Evolutionary conservation across 1,140 invertebrate genomes (phyloP), one percentile per base, ranked within the genome.

Genomic region (Dreissena rostriformis): DNA sequence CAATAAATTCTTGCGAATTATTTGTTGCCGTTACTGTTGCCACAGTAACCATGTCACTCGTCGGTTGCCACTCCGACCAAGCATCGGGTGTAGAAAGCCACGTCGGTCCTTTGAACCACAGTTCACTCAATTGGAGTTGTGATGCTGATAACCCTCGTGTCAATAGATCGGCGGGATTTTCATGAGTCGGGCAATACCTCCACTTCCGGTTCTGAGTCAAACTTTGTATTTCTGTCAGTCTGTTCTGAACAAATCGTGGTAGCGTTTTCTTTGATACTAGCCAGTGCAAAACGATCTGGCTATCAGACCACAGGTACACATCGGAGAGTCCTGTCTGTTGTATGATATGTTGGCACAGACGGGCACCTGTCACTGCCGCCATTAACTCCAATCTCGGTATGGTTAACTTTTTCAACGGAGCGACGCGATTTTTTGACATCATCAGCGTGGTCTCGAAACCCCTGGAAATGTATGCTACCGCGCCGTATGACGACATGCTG

Each of bases 231-330:
- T 86, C 73, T n/a, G 28, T 19, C 14, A 82, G 65, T 15, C 84
- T 19, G 28, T 70, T 68, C 53, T n/a, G 19, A 14, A 86, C 75
- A 81, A 88, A 88, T 66, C 28, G 55, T 52, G 71, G 77, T 65
- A 76, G 53, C 67, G 49, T 15, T 73, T 76, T 63, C 15, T 70
- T 67, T 28, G 65, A 76, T 52, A 29, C 49, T 8, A 88, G 17
- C 82, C 82, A 86, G 55, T 79, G 75, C 15, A 88, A 55, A n/a
- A 82, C 78, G 24, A 84, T 86, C 26, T 86, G 72, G 74, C 81
- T 88, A 51, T 86, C 85, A 24, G 55, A 85, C 85, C 55, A 61
- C 22, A 61, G 57, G 24, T 8, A 39, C 28, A 75, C 55, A 55
- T 68, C 26, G 24, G 22, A 39, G 26, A 68, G 15, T 1, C 26